Base-by-base conservation (phyloP, 2,888 invertebrate species). In the Mesoligia furuncula region DNA sequence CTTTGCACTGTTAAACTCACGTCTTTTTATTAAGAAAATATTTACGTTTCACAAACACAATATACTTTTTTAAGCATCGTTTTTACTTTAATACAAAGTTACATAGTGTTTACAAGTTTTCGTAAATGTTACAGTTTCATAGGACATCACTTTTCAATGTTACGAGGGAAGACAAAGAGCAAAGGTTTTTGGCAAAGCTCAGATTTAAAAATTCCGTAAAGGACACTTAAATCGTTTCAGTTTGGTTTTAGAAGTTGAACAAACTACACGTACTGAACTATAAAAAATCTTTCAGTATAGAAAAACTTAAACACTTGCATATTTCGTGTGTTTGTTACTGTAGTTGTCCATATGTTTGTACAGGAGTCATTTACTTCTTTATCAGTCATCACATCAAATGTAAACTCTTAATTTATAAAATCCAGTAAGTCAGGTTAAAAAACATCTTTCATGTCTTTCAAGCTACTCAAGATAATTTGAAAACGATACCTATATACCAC, bases 1-100 rank as follows among this genome's bases (percentile, higher is more conserved):
- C 79, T 87, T 85, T 85, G 85, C 85, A 27, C 42, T 67, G 17
- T 36, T 17, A 36, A 31, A n/a, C n/a, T 17, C 4, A 24, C 24
- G 11, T 24, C 9, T 11, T 57, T 57, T 57, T n/a, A 11, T 11
- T 57, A 57, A n/a, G 54, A 57, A 57, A 57, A n/a, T 57, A 57
- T 57, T 5, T n/a, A 57, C 24, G 54, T 57, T 57, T 57, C 11
- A n/a, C 11, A n/a, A n/a, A 9, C 54, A n/a, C 11, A 57, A 57
- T 1, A 57, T 57, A n/a, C 1, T 24, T 11, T n/a, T n/a, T 57
- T n/a, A 57, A n/a, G n/a, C 11, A 1, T n/a, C 11, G 11, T 57
- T 57, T 11, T 11, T 57, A 11, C 54, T 13, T 57, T 57, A 5
- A 57, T n/a, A 57, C 54, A 11, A n/a, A 2, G n/a, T 57, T n/a